phyloP scores from a whole-genome alignment of 2,113 vertebrate species.

The Ranitomeya imitator region DNA sequence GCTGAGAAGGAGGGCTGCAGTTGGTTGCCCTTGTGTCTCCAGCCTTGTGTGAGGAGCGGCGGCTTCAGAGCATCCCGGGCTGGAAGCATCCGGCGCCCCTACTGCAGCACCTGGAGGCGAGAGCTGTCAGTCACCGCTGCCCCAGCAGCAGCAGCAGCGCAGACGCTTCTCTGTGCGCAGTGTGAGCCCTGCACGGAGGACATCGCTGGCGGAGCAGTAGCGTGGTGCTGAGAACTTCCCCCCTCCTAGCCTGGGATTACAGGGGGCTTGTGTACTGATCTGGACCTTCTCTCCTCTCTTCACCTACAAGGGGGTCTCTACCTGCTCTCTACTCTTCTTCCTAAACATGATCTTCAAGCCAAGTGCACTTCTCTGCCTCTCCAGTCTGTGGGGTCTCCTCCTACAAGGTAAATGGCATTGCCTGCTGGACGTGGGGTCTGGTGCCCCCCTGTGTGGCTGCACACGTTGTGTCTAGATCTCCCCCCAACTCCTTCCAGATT shows the following conservation, averaged over 20 bases:
- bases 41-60: slow-evolving; percentile 36
- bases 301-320: slow-evolving; percentile 38
- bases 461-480: not conserved
- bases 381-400: slow-evolving; percentile 52
- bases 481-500: not conserved
- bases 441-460: not conserved
- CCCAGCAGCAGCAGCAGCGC: not conserved
- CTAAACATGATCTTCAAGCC: slow-evolving; percentile 52
- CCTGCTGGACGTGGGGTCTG: not conserved
- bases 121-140: slow-evolving; percentile 3
- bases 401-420: slow-evolving; percentile 50
- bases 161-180: not conserved
- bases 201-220: slow-evolving; percentile 20
- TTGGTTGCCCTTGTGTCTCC: slow-evolving; percentile 56
- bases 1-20: slow-evolving; percentile 43
- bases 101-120: not conserved
- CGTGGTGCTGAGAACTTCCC: slow-evolving; percentile 31
- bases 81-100: slow-evolving; percentile 9
- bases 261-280: slow-evolving; percentile 27
- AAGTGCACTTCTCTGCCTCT: slow-evolving; percentile 58
- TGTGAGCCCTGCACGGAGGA: slow-evolving; percentile 5
- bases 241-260: slow-evolving; percentile 42
- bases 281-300: slow-evolving; percentile 28
- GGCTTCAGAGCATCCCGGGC: slow-evolving; percentile 24
- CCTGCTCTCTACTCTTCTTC: slow-evolving; percentile 45